These are phyloP conservation scores for Cryptotis parvus DNA, from an alignment of 2,113 vertebrate species.

Conservation along the genomic window DNA sequence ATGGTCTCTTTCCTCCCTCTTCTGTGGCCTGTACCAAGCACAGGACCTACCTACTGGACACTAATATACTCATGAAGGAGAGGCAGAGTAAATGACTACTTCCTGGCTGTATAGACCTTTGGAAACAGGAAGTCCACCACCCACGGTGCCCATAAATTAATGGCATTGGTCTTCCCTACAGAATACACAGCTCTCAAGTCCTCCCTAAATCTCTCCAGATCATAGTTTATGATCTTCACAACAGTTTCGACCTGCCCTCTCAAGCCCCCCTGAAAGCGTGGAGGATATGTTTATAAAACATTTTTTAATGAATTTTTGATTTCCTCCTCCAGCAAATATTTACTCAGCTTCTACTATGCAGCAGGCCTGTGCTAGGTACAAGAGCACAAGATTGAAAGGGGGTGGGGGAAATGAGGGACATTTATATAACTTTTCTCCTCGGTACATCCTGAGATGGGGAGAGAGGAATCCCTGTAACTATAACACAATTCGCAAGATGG, in stretches of 20 bases:
- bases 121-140: no score
- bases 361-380: background rate
- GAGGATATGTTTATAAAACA: background rate
- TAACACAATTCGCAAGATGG: background rate
- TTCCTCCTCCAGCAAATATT: slow-evolving; percentile 31
- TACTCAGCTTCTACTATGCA: slow-evolving; percentile 27
- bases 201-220: background rate
- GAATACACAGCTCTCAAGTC: background rate
- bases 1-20: no score
- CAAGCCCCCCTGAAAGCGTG: slow-evolving; percentile 13
- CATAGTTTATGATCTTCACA: background rate
- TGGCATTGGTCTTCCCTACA: background rate
- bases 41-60: no score
- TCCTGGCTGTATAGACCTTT: no score
- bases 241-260: background rate
- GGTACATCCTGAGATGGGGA: background rate
- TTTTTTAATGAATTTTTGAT: slow-evolving; percentile 34
- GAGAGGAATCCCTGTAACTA: background rate
- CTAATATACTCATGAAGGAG: background rate
- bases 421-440: background rate
- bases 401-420: background rate
- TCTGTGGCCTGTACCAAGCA: no score
- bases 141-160: slow-evolving; percentile 14
- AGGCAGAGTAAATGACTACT: no score
- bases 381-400: background rate